phyloP scores from a whole-genome alignment of 2,113 vertebrate species.

The Daboia siamensis region DNA sequence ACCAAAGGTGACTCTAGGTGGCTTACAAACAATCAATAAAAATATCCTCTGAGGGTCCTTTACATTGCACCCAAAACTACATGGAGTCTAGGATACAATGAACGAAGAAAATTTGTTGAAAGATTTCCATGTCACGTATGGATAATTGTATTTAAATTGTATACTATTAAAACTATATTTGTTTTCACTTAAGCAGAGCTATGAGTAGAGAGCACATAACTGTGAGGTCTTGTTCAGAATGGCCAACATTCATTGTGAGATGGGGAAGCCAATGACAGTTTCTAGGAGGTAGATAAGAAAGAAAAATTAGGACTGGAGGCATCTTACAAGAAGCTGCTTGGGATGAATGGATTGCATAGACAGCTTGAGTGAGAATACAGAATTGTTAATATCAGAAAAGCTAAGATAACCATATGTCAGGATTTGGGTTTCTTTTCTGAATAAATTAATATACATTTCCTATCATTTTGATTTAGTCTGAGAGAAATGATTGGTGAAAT shows the following conservation, averaged over 20 bases:
- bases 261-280: background rate
- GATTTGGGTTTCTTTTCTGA: background rate
- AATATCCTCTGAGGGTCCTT: background rate
- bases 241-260: slow-evolving; percentile 40
- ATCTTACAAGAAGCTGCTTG: background rate
- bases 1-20: background rate
- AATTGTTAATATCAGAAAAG: background rate
- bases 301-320: slow-evolving; percentile 9
- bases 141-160: slow-evolving; percentile 54
- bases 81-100: slow-evolving; percentile 29
- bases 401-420: background rate
- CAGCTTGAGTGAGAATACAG: background rate
- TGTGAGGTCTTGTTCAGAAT: slow-evolving; percentile 62
- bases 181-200: slow-evolving; percentile 61
- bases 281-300: background rate
- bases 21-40: background rate
- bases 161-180: slow-evolving; percentile 9
- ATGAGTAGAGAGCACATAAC: slow-evolving; percentile 37
- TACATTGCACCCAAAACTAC: slow-evolving; percentile 48
- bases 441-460: rapidly evolving
- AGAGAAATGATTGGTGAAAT: rapidly evolving
- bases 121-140: slow-evolving; percentile 51
- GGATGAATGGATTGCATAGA: rapidly evolving
- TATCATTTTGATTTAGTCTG: rapidly evolving
- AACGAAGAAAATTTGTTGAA: slow-evolving; percentile 42